phyloP scores from a whole-genome alignment of 2,113 vertebrate genomes.

The Struthidea cinerea region DNA sequence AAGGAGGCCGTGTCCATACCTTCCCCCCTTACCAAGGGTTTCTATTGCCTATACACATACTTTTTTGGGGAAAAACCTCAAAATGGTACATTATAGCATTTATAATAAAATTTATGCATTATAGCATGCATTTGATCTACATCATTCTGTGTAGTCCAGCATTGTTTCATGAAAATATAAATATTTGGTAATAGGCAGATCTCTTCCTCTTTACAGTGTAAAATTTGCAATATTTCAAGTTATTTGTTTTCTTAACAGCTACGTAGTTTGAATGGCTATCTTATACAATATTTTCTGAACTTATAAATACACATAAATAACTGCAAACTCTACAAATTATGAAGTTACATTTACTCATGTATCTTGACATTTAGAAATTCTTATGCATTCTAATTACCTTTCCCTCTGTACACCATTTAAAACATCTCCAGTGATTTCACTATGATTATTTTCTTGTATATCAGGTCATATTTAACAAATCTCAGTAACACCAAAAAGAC shows the following conservation, averaged over 20 bases:
- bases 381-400: not conserved
- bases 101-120: not conserved
- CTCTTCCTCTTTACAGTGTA: not conserved
- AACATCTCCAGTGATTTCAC: not conserved
- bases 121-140: not conserved
- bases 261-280: not conserved
- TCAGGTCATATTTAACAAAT: not conserved
- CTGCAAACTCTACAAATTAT: not conserved
- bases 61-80: not conserved
- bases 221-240: not conserved
- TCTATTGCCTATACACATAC: not conserved
- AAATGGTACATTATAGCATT: not conserved
- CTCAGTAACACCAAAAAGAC: not conserved
- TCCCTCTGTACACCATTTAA: not conserved
- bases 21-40: not conserved
- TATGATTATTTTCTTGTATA: not conserved
- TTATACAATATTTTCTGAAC: not conserved
- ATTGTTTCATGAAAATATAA: not conserved
- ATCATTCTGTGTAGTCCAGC: not conserved
- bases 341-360: not conserved
- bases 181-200: not conserved
- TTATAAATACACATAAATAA: not conserved
- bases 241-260: not conserved
- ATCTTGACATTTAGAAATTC: not conserved
- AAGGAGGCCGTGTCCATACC: not conserved